phyloP scores from a whole-genome alignment of 2,113 vertebrate species.

The Silurus asotus region DNA sequence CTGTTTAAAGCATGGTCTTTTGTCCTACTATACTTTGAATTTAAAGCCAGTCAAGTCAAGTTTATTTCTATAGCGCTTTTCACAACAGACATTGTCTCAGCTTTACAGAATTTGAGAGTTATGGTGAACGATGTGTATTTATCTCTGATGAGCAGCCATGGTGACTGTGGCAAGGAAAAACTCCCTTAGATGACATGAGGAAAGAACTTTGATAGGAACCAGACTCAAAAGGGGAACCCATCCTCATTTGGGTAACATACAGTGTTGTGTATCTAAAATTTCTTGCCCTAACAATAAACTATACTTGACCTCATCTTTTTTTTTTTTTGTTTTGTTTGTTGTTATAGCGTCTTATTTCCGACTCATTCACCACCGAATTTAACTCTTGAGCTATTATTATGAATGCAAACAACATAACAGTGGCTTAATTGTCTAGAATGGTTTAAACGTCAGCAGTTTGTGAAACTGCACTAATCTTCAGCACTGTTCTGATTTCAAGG shows the following conservation, averaged over 20 bases:
- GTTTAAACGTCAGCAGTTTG: neutral
- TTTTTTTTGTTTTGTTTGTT: too few species aligned
- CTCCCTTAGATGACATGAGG: too few species aligned
- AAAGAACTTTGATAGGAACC: too few species aligned
- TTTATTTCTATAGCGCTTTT: too few species aligned
- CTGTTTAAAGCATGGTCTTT: neutral
- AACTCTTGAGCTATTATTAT: neutral
- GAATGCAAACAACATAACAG: neutral
- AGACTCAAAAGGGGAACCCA: too few species aligned
- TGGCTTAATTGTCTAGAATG: neutral
- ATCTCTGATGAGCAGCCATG: too few species aligned
- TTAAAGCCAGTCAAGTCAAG: neutral
- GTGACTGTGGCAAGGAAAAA: too few species aligned
- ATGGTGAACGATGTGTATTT: too few species aligned
- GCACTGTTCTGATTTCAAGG: neutral
- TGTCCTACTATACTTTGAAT: neutral
- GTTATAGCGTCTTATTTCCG: neutral
- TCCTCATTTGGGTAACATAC: too few species aligned
- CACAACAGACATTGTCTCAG: too few species aligned
- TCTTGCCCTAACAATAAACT: neutral
- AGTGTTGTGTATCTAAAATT: neutral
- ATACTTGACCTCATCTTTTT: neutral
- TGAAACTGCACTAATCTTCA: neutral
- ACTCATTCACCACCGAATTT: neutral
- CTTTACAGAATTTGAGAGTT: too few species aligned